These are phyloP conservation scores for Rhyzopertha dominica DNA, from an alignment of 1,140 invertebrate species.

Conservation along the genomic window DNA sequence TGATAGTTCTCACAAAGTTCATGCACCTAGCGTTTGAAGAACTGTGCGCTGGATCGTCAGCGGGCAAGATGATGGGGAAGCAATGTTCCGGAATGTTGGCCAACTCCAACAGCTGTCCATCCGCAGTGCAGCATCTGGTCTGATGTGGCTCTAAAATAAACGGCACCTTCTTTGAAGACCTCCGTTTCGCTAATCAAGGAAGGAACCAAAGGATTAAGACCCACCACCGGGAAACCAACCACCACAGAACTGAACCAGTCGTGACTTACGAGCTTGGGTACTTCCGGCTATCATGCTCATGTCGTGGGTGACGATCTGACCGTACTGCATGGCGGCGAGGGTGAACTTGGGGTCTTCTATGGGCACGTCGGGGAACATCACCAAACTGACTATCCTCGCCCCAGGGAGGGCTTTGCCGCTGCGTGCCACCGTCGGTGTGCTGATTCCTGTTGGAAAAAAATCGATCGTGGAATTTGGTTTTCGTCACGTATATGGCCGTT, in stretches of 20 bases:
- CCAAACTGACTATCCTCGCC: conserved; percentile 63
- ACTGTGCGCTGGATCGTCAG: conserved; percentile 74
- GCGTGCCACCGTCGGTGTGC: conserved; percentile 56
- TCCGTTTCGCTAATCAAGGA: too few relatives aligned
- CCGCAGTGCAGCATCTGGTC: conserved; percentile 63
- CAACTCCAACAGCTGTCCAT: conserved; percentile 54
- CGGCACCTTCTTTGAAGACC: too few relatives aligned
- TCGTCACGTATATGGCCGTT: too few relatives aligned
- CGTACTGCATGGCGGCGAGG: conserved; percentile 78
- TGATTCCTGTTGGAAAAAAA: conserved; percentile 51
- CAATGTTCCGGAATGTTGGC: conserved; percentile 58
- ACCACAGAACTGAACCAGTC: too few relatives aligned
- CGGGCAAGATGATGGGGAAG: conserved; percentile 79
- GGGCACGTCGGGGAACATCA: conserved; percentile 62
- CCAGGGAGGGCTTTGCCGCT: conserved; percentile 61
- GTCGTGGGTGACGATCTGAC: conserved; percentile 83
- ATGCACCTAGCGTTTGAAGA: conserved; percentile 67
- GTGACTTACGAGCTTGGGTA: conserved; percentile 66
- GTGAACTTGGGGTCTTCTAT: conserved; percentile 63
- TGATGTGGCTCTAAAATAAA: conserved; percentile 55
- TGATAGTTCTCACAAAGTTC: conserved; percentile 78
- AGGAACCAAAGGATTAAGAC: too few relatives aligned
- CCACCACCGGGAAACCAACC: too few relatives aligned
- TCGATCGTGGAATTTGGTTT: too few relatives aligned
- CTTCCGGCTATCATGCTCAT: conserved; percentile 69